Percentiles rank a stretch among this genome's conserved stretches.
Conservation (phyloP, 1,140 invertebrate genomes). For the Penaeus chinensis region DNA sequence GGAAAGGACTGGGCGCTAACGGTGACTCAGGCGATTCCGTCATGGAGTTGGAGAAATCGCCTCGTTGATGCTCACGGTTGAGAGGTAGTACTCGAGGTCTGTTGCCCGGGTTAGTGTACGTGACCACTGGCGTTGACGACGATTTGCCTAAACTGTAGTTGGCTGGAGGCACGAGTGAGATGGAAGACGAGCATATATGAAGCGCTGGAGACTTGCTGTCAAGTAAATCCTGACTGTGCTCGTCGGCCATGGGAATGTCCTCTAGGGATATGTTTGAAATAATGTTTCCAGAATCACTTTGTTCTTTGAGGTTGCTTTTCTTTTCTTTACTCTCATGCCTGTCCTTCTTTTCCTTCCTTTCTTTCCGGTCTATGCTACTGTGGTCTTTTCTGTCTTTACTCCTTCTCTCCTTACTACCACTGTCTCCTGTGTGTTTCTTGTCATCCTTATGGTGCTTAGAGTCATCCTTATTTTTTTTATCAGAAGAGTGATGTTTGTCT, state of each 20-base stretch:
- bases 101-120: background rate
- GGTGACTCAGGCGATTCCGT: conserved; percentile 54
- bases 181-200: background rate
- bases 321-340: background rate
- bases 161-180: background rate
- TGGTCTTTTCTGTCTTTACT: conserved; percentile 20
- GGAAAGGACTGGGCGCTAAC: conserved; percentile 29
- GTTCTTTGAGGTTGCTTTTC: conserved; percentile 2
- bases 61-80: conserved; percentile 17
- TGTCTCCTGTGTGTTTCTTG: conserved; percentile 8
- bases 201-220: background rate
- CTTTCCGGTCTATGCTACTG: conserved; percentile 5
- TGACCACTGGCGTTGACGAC: conserved; percentile 37
- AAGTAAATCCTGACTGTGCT: conserved; percentile 27
- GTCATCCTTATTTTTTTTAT: conserved; percentile 11
- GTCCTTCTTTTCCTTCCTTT: conserved; percentile 26
- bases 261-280: conserved; percentile 44
- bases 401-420: background rate
- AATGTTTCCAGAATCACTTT: conserved; percentile 26
- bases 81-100: conserved; percentile 26
- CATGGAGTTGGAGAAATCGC: conserved; percentile 28
- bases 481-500: conserved; percentile 28
- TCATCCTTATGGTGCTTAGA: conserved; percentile 25
- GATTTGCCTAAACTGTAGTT: conserved; percentile 56
- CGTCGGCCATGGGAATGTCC: conserved; percentile 63